Conservation (phyloP, 2,888 invertebrate species). For the Polia nebulosa region DNA sequence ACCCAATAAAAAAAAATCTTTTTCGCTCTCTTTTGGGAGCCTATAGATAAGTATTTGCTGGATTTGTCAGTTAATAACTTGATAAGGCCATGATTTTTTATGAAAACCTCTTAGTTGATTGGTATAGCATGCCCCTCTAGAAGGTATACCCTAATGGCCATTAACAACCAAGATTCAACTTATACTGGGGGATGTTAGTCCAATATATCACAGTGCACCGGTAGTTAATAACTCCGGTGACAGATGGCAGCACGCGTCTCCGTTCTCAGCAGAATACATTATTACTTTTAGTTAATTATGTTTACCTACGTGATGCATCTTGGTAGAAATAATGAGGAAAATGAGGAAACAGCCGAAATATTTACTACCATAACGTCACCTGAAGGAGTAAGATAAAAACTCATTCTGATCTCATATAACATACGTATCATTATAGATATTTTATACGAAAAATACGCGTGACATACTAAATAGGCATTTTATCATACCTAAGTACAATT, state of each 20-base stretch:
- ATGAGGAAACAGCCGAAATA: not conserved
- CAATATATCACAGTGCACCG: slow-evolving; percentile 44
- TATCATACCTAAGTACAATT: not conserved
- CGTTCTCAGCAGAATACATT: slow-evolving; percentile 42
- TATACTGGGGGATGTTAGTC: slow-evolving; percentile 16
- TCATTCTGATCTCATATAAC: not conserved
- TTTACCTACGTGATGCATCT: slow-evolving; percentile 32
- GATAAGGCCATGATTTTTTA: not conserved
- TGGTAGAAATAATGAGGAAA: not conserved
- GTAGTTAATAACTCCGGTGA: slow-evolving; percentile 52
- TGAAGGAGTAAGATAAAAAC: not conserved
- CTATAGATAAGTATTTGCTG: too few species aligned
- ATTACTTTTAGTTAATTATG: slow-evolving; percentile 54
- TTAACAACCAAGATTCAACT: slow-evolving; percentile 22
- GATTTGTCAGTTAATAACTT: too few species aligned
- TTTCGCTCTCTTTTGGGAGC: too few species aligned
- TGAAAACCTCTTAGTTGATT: slow-evolving; percentile 4
- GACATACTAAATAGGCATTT: not conserved
- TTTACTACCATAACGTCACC: not conserved
- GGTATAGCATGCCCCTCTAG: slow-evolving; percentile 12
- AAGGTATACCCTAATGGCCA: slow-evolving; percentile 21
- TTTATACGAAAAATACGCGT: not conserved
- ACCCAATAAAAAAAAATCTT: too few species aligned
- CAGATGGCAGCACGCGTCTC: slow-evolving; percentile 48
- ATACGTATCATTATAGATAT: not conserved